Base-by-base conservation (phyloP, 2,888 invertebrate genomes). In the Eulithis prunata region DNA sequence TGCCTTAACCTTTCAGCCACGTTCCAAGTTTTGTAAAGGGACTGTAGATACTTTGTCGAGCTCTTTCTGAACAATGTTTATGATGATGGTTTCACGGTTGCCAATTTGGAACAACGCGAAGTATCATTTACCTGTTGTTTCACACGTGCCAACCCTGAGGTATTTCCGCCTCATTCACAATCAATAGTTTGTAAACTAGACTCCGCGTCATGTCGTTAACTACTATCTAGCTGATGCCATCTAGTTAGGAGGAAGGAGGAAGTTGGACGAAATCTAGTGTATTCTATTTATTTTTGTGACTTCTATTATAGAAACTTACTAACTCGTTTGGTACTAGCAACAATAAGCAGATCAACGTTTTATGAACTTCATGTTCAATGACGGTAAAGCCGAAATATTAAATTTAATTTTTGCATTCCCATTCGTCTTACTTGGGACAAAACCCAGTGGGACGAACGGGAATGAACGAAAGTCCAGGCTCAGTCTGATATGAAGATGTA, bases 161-260 rank as follows among this genome's bases (percentile, higher is more conserved):
- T 57, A 32, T 58, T 58, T 54, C 57, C 21, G 46, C 13, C 53
- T 59, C 46, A 55, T 66, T 55, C 46, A 45, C 64, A 61, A 61
- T 58, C 46, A 72, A 73, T 53, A 62, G 46, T 69, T 62, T 63
- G 36, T 28, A 28, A 62, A 68, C 68, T 61, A 47, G 54, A 55
- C 54, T 46, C 57, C 43, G 11, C 47, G 56, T 53, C 46, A 12
- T 64, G 64, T 52, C 53, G 62, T 66, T 56, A 49, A 60, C 47
- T n/a, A n/a, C n/a, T n/a, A 63, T 53, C 46, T 57, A 13, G 54
- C 13, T 62, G 47, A 49, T 62, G 57, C 45, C 43, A 45, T 47
- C 54, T 54, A 21, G 49, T 38, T 21, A 57, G 57, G n/a, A 62
- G 49, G 38, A 56, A 49, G 43, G 41, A 11, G 5, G 6, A 13